phyloP scores from a whole-genome alignment of 2,888 invertebrate species.

The Caenorhabditis sulstoni region DNA sequence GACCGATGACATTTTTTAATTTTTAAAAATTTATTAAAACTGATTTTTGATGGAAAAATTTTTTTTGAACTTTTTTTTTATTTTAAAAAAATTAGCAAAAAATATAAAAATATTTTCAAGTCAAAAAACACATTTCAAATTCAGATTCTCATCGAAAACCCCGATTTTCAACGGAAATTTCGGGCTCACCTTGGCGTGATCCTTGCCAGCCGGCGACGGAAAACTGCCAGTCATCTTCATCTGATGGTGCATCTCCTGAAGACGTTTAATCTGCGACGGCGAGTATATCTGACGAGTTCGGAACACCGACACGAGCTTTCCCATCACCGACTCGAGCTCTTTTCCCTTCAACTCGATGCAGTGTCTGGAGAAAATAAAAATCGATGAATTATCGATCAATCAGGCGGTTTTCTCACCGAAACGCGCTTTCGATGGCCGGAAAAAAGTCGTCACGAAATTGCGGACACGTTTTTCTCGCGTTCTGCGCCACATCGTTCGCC shows the following conservation, averaged over 20 bases:
- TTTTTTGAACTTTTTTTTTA: too few relatives aligned
- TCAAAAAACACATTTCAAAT: too few relatives aligned
- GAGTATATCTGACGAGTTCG: constrained; percentile 60
- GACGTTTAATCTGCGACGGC: constrained; percentile 42
- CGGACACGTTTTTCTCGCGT: constrained; percentile 96
- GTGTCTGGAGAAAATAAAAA: constrained; percentile 31
- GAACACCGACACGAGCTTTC: constrained; percentile 62
- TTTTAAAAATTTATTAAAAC: too few relatives aligned
- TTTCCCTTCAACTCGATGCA: constrained; percentile 23
- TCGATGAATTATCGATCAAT: neutral
- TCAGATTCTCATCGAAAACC: too few relatives aligned
- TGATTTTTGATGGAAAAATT: too few relatives aligned
- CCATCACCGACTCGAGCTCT: constrained; percentile 43
- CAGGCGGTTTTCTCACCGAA: constrained; percentile 48
- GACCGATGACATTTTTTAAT: too few relatives aligned
- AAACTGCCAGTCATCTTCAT: constrained; percentile 47
- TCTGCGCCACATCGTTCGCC: constrained; percentile 89
- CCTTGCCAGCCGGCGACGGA: constrained; percentile 50
- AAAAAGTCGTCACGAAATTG: constrained; percentile 84
- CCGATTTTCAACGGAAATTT: too few relatives aligned
- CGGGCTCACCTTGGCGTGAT: constrained; percentile 42
- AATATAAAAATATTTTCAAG: too few relatives aligned
- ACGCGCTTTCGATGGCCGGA: constrained; percentile 67
- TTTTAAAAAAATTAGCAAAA: too few relatives aligned
- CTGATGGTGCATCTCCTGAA: constrained; percentile 37